Percentiles rank a stretch among this genome's conserved stretches.
These are phyloP conservation scores for Siniperca scherzeri DNA, from an alignment of 2,797 vertebrate species.

Conservation along the genomic window DNA sequence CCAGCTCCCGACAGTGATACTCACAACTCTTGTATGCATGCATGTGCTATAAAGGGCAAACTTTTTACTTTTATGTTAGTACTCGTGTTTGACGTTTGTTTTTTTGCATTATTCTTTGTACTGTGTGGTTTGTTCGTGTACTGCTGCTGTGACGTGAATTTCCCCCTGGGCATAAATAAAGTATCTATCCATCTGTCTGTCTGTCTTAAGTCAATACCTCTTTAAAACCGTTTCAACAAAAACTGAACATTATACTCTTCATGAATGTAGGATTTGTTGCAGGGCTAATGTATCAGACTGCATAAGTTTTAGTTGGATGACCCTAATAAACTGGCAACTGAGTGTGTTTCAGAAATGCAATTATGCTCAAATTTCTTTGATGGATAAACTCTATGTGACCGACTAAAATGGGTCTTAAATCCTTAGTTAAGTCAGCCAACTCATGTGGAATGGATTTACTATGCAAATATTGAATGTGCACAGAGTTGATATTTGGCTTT, in stretches of 20 bases:
- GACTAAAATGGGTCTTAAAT: constrained; percentile 46
- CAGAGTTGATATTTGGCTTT: constrained; percentile 29
- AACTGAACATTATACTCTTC: background rate
- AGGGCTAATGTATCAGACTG: background rate
- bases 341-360: constrained; percentile 13
- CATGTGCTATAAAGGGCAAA: no score
- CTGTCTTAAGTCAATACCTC: background rate
- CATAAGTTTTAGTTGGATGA: background rate
- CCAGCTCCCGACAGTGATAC: no score
- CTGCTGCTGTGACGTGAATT: no score
- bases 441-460: constrained; percentile 61
- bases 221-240: background rate
- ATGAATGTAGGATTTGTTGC: background rate
- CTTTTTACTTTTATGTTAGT: no score
- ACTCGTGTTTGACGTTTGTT: no score
- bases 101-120: no score
- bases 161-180: no score
- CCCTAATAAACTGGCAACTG: background rate
- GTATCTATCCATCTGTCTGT: no score
- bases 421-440: constrained; percentile 32
- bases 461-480: constrained; percentile 24
- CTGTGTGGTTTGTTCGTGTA: no score
- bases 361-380: background rate
- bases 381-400: background rate
- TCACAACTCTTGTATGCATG: no score